A percentile compares a stretch with the other conserved stretches of the same genome.
Evolutionary conservation across 2,113 vertebrate species (phyloP).

Genomic region (Cettia cetti): DNA sequence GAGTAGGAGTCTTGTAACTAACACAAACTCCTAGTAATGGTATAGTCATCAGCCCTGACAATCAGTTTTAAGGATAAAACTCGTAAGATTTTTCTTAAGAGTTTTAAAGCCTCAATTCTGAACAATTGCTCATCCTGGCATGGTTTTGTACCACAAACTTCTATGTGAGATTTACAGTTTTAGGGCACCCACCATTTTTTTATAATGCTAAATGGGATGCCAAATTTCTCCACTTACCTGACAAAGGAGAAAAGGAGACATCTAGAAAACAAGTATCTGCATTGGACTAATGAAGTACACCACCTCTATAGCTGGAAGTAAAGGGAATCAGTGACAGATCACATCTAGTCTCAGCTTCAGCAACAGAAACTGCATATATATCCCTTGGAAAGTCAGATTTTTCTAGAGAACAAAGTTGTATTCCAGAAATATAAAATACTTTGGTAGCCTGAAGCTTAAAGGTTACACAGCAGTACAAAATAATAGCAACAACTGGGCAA

Average conservation of each 20-base stretch:
- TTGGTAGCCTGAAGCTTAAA: not conserved
- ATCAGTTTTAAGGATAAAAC: not conserved
- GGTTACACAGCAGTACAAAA: constrained; percentile 18
- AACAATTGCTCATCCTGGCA: not conserved
- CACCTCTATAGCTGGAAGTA: not conserved
- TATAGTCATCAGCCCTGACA: not conserved
- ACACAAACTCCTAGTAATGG: not conserved
- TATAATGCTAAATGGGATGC: not conserved
- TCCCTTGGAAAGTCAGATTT: not conserved
- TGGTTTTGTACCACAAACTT: not conserved
- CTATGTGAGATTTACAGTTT: not conserved
- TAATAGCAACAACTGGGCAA: not conserved
- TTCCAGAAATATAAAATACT: not conserved
- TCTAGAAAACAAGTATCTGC: not conserved
- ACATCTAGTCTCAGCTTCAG: not conserved
- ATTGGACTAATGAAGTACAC: not conserved
- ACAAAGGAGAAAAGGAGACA: not conserved
- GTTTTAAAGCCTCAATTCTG: not conserved
- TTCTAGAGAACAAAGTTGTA: not conserved
- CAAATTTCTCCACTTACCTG: not conserved
- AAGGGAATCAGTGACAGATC: not conserved
- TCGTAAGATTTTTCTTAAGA: not conserved
- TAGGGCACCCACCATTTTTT: not conserved
- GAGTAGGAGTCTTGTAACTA: not conserved
- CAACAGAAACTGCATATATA: not conserved